phyloP scores from a whole-genome alignment of 2,888 invertebrate genomes.

The Dioctria linearis region DNA sequence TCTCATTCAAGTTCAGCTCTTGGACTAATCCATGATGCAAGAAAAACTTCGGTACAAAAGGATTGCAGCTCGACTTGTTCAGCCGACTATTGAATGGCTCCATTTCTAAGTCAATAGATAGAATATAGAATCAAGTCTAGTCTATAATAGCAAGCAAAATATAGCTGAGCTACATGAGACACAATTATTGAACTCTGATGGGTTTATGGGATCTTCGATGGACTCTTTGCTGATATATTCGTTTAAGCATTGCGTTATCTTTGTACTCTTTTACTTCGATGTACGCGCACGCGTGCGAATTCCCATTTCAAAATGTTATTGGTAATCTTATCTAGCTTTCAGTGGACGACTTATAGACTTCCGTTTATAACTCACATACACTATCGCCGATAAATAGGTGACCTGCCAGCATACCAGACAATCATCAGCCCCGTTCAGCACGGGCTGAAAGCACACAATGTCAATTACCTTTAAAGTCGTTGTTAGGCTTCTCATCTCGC shows the following conservation, averaged over 20 bases:
- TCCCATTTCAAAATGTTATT: slow-evolving; percentile 39
- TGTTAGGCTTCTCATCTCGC: slow-evolving; percentile 17
- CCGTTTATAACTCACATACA: slow-evolving; percentile 27
- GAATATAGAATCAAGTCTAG: no score
- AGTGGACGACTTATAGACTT: slow-evolving; percentile 53
- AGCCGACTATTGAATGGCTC: slow-evolving; percentile 37
- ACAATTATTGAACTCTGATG: slow-evolving; percentile 16
- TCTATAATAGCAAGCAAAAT: neutral
- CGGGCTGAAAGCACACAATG: slow-evolving; percentile 45
- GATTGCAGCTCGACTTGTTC: slow-evolving; percentile 34
- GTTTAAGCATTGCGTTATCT: neutral
- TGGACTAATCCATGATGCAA: slow-evolving; percentile 48
- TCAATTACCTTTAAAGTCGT: slow-evolving; percentile 49
- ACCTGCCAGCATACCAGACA: slow-evolving; percentile 38
- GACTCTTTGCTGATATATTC: slow-evolving; percentile 6
- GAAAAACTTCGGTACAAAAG: slow-evolving; percentile 43
- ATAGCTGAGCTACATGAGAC: neutral
- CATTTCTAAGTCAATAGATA: slow-evolving; percentile 2
- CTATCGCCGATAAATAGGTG: slow-evolving; percentile 37
- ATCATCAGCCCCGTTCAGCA: slow-evolving; percentile 35
- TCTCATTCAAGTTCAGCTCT: slow-evolving; percentile 42
- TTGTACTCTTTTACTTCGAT: neutral
- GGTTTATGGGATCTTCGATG: neutral
- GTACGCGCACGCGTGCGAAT: slow-evolving; percentile 22
- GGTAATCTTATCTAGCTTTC: neutral